Percentiles rank a stretch among this genome's conserved stretches.
These are phyloP conservation scores for Centropus bengalensis DNA, from an alignment of 2,113 vertebrate genomes.

Conservation along the genomic window DNA sequence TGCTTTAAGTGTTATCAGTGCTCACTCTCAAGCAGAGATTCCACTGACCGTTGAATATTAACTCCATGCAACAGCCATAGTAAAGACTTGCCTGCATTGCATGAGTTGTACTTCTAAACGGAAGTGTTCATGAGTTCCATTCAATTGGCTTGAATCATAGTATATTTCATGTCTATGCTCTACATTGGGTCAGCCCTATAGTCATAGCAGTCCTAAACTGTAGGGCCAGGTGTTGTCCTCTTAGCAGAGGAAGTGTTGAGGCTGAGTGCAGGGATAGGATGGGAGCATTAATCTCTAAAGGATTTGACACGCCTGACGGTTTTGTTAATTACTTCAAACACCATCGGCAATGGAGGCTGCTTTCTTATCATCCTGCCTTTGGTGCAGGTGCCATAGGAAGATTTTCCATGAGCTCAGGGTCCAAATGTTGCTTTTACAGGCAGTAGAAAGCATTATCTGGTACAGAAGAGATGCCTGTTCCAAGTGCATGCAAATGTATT, in stretches of 20 bases:
- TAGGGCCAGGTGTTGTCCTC: neutral
- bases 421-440: neutral
- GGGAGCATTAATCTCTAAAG: neutral
- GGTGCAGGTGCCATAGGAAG: neutral
- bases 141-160: neutral
- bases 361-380: neutral
- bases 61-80: neutral
- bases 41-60: neutral
- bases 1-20: neutral
- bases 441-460: neutral
- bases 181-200: neutral
- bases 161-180: neutral
- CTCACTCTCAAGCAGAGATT: neutral
- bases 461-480: neutral
- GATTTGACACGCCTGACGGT: accelerated
- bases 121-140: accelerated
- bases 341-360: accelerated
- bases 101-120: neutral
- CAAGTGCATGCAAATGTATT: conserved; percentile 23
- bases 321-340: neutral
- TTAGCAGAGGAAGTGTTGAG: neutral
- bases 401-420: neutral
- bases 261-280: neutral
- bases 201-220: neutral
- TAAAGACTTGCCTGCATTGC: neutral